Conservation (phyloP, 2,113 vertebrate species). For the Ceuthmochares aereus region DNA sequence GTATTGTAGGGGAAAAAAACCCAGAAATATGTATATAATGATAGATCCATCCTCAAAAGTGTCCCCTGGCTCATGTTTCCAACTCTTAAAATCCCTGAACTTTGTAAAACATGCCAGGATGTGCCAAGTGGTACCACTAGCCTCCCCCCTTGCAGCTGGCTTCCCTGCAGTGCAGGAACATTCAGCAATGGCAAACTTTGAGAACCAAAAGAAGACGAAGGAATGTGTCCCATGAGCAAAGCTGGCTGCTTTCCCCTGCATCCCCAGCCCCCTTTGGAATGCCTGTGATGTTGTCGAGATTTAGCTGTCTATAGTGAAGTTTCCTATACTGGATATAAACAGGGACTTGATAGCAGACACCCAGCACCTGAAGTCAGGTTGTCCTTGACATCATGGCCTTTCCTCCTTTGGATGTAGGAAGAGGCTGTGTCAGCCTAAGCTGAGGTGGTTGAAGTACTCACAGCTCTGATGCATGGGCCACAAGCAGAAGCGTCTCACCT, state of each 20-base stretch:
- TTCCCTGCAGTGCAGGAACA: background rate
- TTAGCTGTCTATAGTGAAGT: background rate
- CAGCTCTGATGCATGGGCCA: rapidly evolving
- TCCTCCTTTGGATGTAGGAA: background rate
- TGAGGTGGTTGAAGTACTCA: background rate
- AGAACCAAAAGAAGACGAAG: background rate
- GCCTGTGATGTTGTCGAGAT: background rate
- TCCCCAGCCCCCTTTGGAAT: no score
- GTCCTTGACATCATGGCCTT: background rate
- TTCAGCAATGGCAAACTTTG: background rate
- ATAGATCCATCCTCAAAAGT: background rate
- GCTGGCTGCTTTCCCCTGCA: background rate
- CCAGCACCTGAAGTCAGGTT: background rate
- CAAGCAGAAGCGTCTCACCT: background rate
- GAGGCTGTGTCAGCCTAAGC: background rate
- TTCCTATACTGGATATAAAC: background rate
- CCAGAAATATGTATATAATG: background rate
- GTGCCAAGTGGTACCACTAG: background rate
- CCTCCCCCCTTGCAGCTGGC: background rate
- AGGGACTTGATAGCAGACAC: background rate
- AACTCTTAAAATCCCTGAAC: background rate
- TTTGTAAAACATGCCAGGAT: background rate
- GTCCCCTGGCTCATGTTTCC: background rate
- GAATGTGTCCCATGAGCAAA: rapidly evolving
- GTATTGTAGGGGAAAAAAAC: rapidly evolving